phyloP scores from a whole-genome alignment of 2,797 vertebrate species.

The Ptychobarbus kaznakovi region DNA sequence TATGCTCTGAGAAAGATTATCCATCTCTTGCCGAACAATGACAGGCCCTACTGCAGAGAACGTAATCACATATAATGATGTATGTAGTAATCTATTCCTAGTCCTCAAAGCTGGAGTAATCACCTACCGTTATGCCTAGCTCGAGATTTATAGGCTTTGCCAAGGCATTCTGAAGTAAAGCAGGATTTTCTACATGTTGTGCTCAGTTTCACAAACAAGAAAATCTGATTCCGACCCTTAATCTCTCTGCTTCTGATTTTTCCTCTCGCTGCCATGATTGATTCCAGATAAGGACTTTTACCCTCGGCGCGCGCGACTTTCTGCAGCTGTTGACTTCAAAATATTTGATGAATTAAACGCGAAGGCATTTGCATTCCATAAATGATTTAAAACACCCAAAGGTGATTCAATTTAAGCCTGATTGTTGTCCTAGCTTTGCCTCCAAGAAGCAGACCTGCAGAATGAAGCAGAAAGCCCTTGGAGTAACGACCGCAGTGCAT shows the following conservation, averaged over 20 bases:
- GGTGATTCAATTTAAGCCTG: slow-evolving; percentile 41
- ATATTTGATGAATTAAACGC: slow-evolving; percentile 30
- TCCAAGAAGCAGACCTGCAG: slow-evolving; percentile 3
- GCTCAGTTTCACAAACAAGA: slow-evolving; percentile 32
- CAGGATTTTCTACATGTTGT: slow-evolving; percentile 40
- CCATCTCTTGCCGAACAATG: slow-evolving; percentile 58
- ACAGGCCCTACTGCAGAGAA: slow-evolving; percentile 55
- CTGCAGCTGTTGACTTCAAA: slow-evolving; percentile 33
- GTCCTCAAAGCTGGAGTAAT: slow-evolving; percentile 62
- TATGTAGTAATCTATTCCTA: slow-evolving; percentile 60
- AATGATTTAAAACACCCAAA: slow-evolving; percentile 44
- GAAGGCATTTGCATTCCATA: slow-evolving; percentile 31
- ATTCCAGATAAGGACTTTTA: slow-evolving; percentile 34
- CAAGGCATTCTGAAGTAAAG: slow-evolving; percentile 41
- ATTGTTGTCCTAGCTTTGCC: slow-evolving; percentile 27
- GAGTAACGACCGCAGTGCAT: neutral
- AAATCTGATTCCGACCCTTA: slow-evolving; percentile 53
- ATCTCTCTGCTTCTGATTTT: slow-evolving; percentile 43
- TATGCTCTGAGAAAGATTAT: slow-evolving; percentile 58
- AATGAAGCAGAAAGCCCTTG: slow-evolving; percentile 11
- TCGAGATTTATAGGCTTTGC: slow-evolving; percentile 58
- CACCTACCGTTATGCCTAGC: slow-evolving; percentile 58
- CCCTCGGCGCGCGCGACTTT: neutral
- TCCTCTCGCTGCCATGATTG: slow-evolving; percentile 42
- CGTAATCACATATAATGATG: slow-evolving; percentile 67